These are phyloP conservation scores for Drosophila paracracens DNA, from an alignment of 2,888 invertebrate genomes.

Conservation along the genomic window DNA sequence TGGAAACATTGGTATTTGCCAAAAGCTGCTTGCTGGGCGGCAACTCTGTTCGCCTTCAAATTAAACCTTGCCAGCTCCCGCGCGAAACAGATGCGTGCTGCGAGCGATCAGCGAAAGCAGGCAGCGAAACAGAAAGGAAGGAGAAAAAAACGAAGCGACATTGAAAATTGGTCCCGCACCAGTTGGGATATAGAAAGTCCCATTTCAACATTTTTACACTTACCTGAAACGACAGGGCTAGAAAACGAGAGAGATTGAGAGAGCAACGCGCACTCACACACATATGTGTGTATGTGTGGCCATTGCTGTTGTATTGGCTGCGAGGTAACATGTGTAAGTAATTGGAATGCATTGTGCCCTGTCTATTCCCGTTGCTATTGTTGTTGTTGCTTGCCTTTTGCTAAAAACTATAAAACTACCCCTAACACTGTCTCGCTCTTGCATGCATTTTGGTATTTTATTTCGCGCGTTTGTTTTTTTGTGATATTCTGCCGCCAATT, in stretches of 20 bases:
- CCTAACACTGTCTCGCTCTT: constrained; percentile 20
- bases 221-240: constrained; percentile 29
- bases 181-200: constrained; percentile 51
- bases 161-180: constrained; percentile 37
- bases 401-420: constrained; percentile 56
- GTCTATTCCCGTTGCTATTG: constrained; percentile 19
- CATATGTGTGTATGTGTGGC: constrained; percentile 3
- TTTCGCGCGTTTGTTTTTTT: constrained; percentile 44
- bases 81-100: constrained; percentile 24
- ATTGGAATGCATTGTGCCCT: constrained; percentile 62
- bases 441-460: constrained; percentile 32
- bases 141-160: constrained; percentile 1
- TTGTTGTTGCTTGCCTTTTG: constrained; percentile 1
- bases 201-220: constrained; percentile 20
- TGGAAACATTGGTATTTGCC: constrained; percentile 19
- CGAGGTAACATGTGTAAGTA: constrained; percentile 65
- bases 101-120: constrained; percentile 1
- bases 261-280: constrained; percentile 8
- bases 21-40: background rate
- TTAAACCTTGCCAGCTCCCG: constrained; percentile 26
- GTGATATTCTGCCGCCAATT: constrained; percentile 71
- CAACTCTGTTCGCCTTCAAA: constrained; percentile 41
- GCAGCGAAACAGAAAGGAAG: constrained; percentile 22
- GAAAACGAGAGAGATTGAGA: constrained; percentile 9
- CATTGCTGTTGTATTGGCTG: constrained; percentile 3